Conservation (phyloP, 2,113 vertebrate species). For the Cyanoramphus novaezelandiae region DNA sequence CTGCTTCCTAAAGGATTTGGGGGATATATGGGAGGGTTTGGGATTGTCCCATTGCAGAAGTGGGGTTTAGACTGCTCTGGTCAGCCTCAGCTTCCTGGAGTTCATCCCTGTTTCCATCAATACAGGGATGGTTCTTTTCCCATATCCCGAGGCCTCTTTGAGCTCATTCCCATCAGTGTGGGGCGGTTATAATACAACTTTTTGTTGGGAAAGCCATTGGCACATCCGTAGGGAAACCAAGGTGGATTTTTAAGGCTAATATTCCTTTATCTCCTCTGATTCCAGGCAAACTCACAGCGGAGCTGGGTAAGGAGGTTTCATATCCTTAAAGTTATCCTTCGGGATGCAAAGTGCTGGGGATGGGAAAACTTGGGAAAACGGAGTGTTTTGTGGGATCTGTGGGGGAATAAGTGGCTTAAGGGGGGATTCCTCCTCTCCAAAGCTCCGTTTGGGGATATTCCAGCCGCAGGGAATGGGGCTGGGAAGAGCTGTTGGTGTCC, state of each 20-base stretch:
- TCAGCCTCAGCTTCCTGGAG: neutral
- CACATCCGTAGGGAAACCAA: neutral
- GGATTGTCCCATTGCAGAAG: neutral
- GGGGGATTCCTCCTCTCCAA: neutral
- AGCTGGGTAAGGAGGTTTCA: neutral
- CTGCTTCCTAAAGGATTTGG: rapidly evolving
- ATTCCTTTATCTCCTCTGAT: neutral
- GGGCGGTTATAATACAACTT: neutral
- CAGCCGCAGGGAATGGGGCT: neutral
- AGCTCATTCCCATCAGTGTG: neutral
- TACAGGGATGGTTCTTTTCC: neutral
- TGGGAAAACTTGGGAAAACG: neutral
- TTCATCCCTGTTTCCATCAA: neutral
- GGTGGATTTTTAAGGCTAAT: neutral
- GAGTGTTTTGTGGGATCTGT: neutral
- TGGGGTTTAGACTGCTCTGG: neutral
- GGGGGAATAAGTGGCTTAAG: neutral
- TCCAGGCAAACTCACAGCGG: neutral
- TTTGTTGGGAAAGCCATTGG: neutral
- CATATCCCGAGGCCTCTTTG: neutral
- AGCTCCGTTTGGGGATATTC: neutral
- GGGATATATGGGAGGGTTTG: neutral
- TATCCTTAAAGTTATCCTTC: neutral
- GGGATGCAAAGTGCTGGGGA: neutral
- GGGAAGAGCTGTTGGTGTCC: neutral